phyloP scores from a whole-genome alignment of 2,888 invertebrate species.

The Trilocha varians region DNA sequence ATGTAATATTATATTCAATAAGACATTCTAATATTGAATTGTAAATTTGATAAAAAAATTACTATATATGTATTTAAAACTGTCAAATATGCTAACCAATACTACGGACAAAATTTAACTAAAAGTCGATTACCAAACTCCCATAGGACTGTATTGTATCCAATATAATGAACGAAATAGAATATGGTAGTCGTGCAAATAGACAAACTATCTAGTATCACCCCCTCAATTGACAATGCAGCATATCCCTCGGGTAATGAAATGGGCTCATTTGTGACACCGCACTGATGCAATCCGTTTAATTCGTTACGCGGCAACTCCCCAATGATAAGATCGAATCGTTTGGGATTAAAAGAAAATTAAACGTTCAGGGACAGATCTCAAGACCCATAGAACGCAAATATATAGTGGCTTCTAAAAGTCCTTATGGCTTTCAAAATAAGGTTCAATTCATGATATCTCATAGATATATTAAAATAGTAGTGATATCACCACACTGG shows the following conservation, averaged over 20 bases:
- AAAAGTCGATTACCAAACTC: no score
- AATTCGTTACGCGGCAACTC: slow-evolving; percentile 66
- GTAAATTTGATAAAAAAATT: no score
- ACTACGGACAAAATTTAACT: no score
- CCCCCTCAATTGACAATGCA: slow-evolving; percentile 35
- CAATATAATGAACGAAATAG: no score
- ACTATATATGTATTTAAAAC: no score
- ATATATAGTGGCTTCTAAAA: neutral
- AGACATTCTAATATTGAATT: no score
- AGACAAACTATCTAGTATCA: slow-evolving; percentile 41
- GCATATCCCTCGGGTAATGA: slow-evolving; percentile 55
- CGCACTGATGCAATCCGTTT: slow-evolving; percentile 68
- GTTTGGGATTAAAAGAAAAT: slow-evolving; percentile 71
- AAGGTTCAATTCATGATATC: slow-evolving; percentile 18
- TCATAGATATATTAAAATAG: slow-evolving; percentile 1
- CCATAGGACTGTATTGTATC: no score
- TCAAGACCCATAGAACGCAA: slow-evolving; percentile 40
- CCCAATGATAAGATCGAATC: slow-evolving; percentile 61
- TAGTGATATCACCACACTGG: slow-evolving; percentile 39
- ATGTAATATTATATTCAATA: no score
- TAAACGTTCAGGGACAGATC: slow-evolving; percentile 59
- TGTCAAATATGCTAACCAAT: no score
- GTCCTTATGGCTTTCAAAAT: slow-evolving; percentile 16
- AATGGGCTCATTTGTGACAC: slow-evolving; percentile 69
- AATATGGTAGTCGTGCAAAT: slow-evolving; percentile 34